Evolutionary conservation across 2,113 vertebrate species (phyloP).

Genomic region (Tragulus kanchil): DNA sequence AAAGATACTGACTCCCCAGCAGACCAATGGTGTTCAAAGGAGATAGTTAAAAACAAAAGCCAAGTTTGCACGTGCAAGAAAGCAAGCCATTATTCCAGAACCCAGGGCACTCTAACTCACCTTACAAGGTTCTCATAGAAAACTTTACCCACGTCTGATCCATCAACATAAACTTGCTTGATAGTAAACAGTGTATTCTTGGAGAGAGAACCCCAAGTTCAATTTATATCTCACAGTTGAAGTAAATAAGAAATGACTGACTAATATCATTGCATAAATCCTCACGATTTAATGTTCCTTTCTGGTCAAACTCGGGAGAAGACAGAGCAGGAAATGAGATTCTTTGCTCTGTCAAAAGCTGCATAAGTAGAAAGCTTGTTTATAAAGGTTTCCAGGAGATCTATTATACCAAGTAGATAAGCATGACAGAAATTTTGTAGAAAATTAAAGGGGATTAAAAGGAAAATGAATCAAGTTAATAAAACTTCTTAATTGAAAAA

Average conservation of each 20-base stretch:
- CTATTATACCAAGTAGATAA: not conserved
- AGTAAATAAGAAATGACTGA: conserved; percentile 61
- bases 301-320: not conserved
- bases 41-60: conserved; percentile 16
- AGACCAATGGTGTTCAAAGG: not conserved
- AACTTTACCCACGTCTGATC: not conserved
- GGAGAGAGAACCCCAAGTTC: conserved; percentile 50
- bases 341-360: not conserved
- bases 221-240: conserved; percentile 51
- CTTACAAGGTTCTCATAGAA: not conserved
- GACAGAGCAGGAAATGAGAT: conserved; percentile 33
- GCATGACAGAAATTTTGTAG: not conserved
- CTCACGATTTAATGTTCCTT: conserved; percentile 10
- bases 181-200: conserved; percentile 61
- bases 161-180: conserved; percentile 26
- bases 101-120: not conserved
- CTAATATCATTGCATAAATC: conserved; percentile 57
- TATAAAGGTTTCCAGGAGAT: not conserved
- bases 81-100: conserved; percentile 28
- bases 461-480: conserved; percentile 3
- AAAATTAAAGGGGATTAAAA: not conserved
- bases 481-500: not conserved
- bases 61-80: not conserved
- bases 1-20: not conserved
- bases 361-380: not conserved